phyloP scores from a whole-genome alignment of 2,797 vertebrate genomes.

The Sebastes reedi region DNA sequence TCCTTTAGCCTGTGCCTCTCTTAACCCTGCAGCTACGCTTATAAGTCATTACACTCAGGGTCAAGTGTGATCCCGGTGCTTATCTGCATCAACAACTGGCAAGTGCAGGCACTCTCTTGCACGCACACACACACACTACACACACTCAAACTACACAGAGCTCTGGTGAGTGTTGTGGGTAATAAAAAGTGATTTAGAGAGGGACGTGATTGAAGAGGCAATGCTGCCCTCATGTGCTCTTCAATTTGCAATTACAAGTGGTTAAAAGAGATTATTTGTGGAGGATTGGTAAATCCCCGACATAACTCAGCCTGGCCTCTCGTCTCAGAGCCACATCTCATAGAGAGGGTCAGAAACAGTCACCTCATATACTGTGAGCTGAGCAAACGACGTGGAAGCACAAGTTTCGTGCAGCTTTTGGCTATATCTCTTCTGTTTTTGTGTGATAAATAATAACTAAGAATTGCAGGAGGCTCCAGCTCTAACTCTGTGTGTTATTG shows the following conservation, averaged over 20 bases:
- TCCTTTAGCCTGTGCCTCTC: constrained; percentile 68
- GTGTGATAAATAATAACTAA: neutral
- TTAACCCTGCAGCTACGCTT: constrained; percentile 76
- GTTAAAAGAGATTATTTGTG: constrained; percentile 30
- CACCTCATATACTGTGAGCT: neutral
- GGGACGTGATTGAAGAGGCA: constrained; percentile 49
- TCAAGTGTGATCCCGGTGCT: constrained; percentile 78
- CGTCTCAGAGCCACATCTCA: constrained; percentile 4
- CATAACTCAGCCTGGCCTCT: constrained; percentile 34
- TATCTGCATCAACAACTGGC: constrained; percentile 73
- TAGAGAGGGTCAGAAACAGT: neutral
- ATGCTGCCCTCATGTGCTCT: constrained; percentile 74
- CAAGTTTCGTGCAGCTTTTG: no score
- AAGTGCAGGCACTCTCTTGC: constrained; percentile 34
- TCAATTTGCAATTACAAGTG: constrained; percentile 47
- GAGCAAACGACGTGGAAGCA: neutral
- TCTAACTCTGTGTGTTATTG: neutral
- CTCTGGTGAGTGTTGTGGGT: constrained; percentile 31
- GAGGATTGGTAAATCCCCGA: constrained; percentile 29
- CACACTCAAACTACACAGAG: constrained; percentile 15
- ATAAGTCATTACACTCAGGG: constrained; percentile 78
- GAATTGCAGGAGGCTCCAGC: neutral
- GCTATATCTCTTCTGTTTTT: neutral
- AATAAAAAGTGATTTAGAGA: constrained; percentile 56
- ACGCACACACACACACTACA: neutral